Conservation (phyloP, 2,113 vertebrate species). For the Brienomyrus longianalis region DNA sequence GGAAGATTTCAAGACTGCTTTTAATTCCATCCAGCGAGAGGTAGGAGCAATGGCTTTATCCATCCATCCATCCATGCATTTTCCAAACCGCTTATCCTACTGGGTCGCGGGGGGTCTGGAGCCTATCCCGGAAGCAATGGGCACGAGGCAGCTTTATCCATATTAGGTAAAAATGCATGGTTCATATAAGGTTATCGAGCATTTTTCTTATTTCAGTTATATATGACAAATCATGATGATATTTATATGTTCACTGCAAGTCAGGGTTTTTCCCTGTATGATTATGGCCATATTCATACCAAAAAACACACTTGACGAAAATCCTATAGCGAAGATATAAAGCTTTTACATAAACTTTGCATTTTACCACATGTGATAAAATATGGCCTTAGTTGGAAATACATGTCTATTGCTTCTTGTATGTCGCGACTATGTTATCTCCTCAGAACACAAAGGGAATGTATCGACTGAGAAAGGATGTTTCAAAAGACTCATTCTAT, state of each 20-base stretch:
- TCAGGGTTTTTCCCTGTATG: not conserved
- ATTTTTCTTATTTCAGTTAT: not conserved
- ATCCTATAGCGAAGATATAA: not conserved
- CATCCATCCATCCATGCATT: too few species aligned
- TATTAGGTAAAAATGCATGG: not conserved
- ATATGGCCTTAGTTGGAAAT: not conserved
- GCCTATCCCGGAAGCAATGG: too few species aligned
- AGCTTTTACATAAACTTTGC: not conserved
- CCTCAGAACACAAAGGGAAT: not conserved
- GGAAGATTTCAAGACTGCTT: not conserved
- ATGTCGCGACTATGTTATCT: not conserved
- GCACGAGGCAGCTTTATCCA: not conserved
- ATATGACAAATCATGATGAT: not conserved
- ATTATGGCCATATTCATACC: not conserved
- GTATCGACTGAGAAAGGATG: not conserved
- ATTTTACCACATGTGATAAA: not conserved
- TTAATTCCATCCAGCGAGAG: conserved; percentile 25
- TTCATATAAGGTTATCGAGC: not conserved
- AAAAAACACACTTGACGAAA: not conserved
- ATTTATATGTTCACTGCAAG: not conserved
- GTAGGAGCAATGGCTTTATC: conserved; percentile 7
- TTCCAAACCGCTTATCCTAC: too few species aligned
- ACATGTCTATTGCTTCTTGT: not conserved
- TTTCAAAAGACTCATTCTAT: not conserved
- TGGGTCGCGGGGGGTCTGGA: too few species aligned